These are phyloP conservation scores for Apocrypta bakeri DNA, from an alignment of 1,140 invertebrate genomes.

Conservation along the genomic window DNA sequence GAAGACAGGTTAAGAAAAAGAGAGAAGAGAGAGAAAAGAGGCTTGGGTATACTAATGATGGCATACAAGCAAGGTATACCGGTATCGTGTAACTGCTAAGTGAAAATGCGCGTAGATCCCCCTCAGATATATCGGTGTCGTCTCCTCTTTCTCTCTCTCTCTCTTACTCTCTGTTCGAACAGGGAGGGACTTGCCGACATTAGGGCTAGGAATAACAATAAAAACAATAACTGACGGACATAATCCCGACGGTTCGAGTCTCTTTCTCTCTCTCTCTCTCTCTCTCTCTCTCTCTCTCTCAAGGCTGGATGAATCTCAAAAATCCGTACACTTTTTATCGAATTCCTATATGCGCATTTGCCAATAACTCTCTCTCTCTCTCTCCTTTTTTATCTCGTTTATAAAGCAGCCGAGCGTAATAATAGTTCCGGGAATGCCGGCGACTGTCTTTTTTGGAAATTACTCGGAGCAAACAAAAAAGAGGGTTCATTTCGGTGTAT, in stretches of 20 bases:
- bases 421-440: conserved; percentile 51
- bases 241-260: conserved; percentile 30
- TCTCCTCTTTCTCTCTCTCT: conserved; percentile 48
- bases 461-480: conserved; percentile 22
- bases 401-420: conserved; percentile 22
- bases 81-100: conserved; percentile 72
- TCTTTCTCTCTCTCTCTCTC: background rate
- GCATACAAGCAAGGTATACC: conserved; percentile 59
- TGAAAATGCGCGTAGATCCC: conserved; percentile 72
- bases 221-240: conserved; percentile 53
- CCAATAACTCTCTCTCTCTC: background rate
- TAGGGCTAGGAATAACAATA: conserved; percentile 57
- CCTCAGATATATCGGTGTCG: conserved; percentile 61
- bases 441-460: conserved; percentile 40
- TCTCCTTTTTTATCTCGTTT: background rate
- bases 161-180: background rate
- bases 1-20: conserved; percentile 45
- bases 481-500: too few relatives aligned
- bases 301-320: conserved; percentile 29
- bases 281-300: background rate
- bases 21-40: conserved; percentile 56
- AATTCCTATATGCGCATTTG: conserved; percentile 20
- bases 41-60: conserved; percentile 69
- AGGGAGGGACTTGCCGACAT: conserved; percentile 35
- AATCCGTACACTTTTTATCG: conserved; percentile 39